Percentiles rank a stretch among this genome's conserved stretches.
phyloP scores from a whole-genome alignment of 2,888 invertebrate genomes.

The Gastracanthus pulcherrimus region DNA sequence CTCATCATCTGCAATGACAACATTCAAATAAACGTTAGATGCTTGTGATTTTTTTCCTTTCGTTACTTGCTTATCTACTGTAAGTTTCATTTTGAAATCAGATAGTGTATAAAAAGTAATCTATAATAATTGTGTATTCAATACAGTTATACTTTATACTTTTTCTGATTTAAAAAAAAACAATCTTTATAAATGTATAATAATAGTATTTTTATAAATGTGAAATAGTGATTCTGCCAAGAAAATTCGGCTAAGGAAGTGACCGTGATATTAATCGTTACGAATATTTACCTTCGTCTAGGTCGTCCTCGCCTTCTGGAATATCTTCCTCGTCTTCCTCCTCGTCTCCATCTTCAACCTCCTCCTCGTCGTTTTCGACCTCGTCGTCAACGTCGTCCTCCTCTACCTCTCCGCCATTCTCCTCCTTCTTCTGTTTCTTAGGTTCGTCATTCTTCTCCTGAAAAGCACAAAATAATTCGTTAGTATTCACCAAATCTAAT shows the following conservation, averaged over 20 bases:
- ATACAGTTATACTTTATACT: too few relatives aligned
- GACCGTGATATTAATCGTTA: too few relatives aligned
- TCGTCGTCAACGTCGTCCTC: slow-evolving; percentile 82
- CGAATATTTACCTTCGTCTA: slow-evolving; percentile 72
- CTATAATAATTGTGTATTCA: too few relatives aligned
- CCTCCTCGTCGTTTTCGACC: slow-evolving; percentile 82
- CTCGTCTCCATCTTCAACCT: slow-evolving; percentile 83
- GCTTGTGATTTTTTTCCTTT: too few relatives aligned
- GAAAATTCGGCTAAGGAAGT: too few relatives aligned
- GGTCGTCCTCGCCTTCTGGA: slow-evolving; percentile 80
- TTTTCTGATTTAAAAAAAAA: too few relatives aligned
- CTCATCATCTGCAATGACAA: slow-evolving; percentile 70
- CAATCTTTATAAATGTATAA: too few relatives aligned
- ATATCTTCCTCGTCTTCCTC: slow-evolving; percentile 84
- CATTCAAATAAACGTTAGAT: not conserved
- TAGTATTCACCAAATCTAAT: not conserved
- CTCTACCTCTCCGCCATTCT: slow-evolving; percentile 85
- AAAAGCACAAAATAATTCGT: slow-evolving; percentile 7
- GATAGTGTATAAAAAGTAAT: too few relatives aligned
- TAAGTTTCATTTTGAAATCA: too few relatives aligned
- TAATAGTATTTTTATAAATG: too few relatives aligned
- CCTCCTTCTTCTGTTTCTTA: slow-evolving; percentile 90
- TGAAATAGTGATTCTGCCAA: not conserved
- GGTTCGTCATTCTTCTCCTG: slow-evolving; percentile 87
- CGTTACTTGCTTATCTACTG: too few relatives aligned